Base-by-base conservation (phyloP, 2,888 invertebrate species). In the Pandemis cinnamomeana region DNA sequence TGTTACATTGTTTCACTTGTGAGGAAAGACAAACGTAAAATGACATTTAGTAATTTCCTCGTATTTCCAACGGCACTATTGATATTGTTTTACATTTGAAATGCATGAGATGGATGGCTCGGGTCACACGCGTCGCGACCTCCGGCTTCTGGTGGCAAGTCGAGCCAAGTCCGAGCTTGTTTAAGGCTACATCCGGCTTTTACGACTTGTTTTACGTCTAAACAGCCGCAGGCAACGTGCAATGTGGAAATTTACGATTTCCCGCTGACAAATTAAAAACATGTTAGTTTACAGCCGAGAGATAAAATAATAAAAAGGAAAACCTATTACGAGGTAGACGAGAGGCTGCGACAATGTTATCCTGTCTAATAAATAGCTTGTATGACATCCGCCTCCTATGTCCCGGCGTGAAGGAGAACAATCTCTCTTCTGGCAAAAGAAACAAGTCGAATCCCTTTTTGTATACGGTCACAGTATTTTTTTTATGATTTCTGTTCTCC, bases 241-340 rank as follows among this genome's bases (percentile, higher is more conserved):
- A 85, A 85, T 84, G 82, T 80, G 83, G 83, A 83, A 90, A 89
- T 92, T 92, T 92, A 93, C 87, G 89, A 87, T 86, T 86, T 85
- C 78, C 82, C 83, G 81, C 86, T 88, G 88, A 91, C 91, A 93
- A 93, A 93, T 93, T 92, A 92, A 93, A 92, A 92, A 92, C 91
- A 88, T 90, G 91, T 89, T 89, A 89, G 90, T 91, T 91, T 90
- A 91, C 90, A 89, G 83, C 89, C 86, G 80, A 83, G 89, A 88
- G 88, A 89, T 89, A 89, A 91, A 90, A 90, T 90, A 87, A 91
- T 87, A 89, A 89, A 89, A 89, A 84, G 84, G 81, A 88, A 91
- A 91, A 89, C 87, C 89, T 89, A 91, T 91, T 91, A 91, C 87
- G 84, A 85, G 84, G 86, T 86, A 83, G 84, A 80, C 82, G 81